Evolutionary conservation across 2,113 vertebrate genomes (phyloP).

Genomic region (Crypturellus undulatus): DNA sequence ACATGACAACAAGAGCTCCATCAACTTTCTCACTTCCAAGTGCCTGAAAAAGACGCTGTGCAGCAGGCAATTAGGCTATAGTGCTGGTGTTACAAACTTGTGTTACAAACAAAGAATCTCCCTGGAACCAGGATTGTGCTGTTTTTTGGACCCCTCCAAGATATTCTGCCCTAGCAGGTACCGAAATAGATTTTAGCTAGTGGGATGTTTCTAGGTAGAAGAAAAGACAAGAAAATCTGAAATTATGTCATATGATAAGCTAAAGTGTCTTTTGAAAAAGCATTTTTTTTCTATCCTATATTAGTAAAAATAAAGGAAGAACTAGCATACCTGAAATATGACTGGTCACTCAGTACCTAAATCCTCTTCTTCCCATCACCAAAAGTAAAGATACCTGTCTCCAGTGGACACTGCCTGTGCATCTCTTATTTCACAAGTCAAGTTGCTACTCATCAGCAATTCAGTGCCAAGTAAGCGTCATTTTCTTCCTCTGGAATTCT

Average conservation of each 20-base stretch:
- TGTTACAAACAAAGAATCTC: neutral
- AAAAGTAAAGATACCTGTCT: neutral
- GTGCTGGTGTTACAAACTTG: neutral
- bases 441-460: neutral
- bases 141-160: neutral
- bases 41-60: neutral
- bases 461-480: neutral
- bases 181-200: neutral
- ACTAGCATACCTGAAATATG: neutral
- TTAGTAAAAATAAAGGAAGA: neutral
- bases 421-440: neutral
- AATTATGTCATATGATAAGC: neutral
- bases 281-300: neutral
- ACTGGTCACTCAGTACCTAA: neutral
- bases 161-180: neutral
- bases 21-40: neutral
- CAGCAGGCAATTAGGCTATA: no score
- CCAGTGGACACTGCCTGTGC: neutral
- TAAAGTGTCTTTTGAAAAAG: neutral
- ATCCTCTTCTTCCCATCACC: neutral
- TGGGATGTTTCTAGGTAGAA: neutral
- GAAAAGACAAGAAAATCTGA: neutral
- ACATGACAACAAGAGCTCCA: neutral
- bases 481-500: neutral
- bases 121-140: fast-evolving